These are phyloP conservation scores for Pyrochroa serraticornis DNA, from an alignment of 2,888 invertebrate species.

Conservation along the genomic window DNA sequence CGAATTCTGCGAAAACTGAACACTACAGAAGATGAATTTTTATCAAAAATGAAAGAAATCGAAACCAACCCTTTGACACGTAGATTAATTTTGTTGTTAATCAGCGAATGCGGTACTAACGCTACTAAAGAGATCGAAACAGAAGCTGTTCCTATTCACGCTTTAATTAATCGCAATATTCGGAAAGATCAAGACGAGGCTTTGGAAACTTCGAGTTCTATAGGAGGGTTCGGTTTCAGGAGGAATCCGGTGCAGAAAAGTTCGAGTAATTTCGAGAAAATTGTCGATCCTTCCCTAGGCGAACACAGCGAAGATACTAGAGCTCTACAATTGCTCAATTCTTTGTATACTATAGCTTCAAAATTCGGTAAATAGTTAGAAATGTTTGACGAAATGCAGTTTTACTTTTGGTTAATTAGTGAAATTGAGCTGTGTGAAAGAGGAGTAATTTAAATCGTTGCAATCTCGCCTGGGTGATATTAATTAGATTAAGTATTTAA, in stretches of 20 bases:
- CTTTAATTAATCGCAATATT: constrained; percentile 26
- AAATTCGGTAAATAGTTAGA: constrained; percentile 71
- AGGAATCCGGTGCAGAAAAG: not conserved
- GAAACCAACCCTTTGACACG: constrained; percentile 77
- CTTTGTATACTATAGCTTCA: constrained; percentile 83
- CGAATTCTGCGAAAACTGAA: constrained; percentile 79
- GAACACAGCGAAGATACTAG: constrained; percentile 70
- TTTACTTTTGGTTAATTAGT: constrained; percentile 9
- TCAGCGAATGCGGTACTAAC: constrained; percentile 76
- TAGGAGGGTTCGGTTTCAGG: not conserved
- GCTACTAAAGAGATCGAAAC: constrained; percentile 41
- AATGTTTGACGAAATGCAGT: not conserved
- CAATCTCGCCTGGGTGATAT: constrained; percentile 4
- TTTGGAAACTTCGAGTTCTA: constrained; percentile 22
- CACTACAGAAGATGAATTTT: constrained; percentile 74
- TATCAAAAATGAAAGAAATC: constrained; percentile 83
- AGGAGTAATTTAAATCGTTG: not conserved
- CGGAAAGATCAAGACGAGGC: constrained; percentile 37
- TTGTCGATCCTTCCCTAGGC: constrained; percentile 44
- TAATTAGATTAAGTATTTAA: constrained; percentile 11
- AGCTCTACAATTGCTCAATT: constrained; percentile 81
- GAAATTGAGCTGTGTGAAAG: constrained; percentile 6
- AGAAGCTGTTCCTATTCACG: constrained; percentile 31
- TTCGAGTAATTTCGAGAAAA: constrained; percentile 27
- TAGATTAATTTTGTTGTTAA: constrained; percentile 74